Evolutionary conservation across 1,140 invertebrate genomes (phyloP).

Genomic region (Elymnias hypermnestra): DNA sequence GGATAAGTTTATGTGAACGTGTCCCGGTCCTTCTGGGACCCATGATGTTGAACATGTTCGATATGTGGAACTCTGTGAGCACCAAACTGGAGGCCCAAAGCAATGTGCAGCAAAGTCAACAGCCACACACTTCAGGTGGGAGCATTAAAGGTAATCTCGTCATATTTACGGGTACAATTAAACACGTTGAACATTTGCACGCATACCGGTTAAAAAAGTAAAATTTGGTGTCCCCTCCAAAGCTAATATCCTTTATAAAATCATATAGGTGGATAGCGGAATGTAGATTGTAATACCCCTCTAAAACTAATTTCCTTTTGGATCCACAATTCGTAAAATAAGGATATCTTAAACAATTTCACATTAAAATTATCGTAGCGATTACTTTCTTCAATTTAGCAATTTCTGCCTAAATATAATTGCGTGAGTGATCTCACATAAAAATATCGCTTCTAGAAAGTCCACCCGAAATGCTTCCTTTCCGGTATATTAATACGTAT

Average conservation of each 20-base stretch:
- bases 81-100: constrained; percentile 85
- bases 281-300: background rate
- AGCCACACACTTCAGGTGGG: constrained; percentile 86
- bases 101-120: constrained; percentile 81
- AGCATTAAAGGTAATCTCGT: constrained; percentile 87
- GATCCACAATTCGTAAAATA: background rate
- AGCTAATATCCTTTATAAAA: no score
- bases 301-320: background rate
- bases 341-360: background rate
- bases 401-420: no score
- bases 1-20: constrained; percentile 36
- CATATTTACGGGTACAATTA: constrained; percentile 42
- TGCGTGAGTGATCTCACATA: constrained; percentile 48
- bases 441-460: constrained; percentile 49
- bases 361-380: background rate
- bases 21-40: constrained; percentile 36
- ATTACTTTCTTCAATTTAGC: no score
- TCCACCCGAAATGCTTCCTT: constrained; percentile 44
- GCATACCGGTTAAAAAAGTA: background rate
- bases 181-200: no score
- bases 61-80: constrained; percentile 91
- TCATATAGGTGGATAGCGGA: no score
- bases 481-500: constrained; percentile 64
- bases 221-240: background rate
- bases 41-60: constrained; percentile 84